A percentile compares a stretch with the other conserved stretches of the same genome.
These are phyloP conservation scores for Pantherophis vulpinus DNA, from an alignment of 2,797 vertebrate species.

Conservation along the genomic window DNA sequence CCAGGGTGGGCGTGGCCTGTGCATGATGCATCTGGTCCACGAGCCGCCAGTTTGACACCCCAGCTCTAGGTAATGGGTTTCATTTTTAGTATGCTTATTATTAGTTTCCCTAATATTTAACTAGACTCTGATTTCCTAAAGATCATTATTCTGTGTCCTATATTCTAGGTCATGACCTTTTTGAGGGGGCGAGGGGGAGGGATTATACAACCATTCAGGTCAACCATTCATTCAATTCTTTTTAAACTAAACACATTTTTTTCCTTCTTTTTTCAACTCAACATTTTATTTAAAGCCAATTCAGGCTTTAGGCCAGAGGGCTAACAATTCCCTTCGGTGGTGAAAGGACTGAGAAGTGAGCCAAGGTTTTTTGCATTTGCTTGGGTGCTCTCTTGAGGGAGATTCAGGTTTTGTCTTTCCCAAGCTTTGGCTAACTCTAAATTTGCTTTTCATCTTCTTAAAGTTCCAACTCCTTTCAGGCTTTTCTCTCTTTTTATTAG, in stretches of 20 bases:
- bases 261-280: neutral
- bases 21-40: no score
- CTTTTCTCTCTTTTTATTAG: neutral
- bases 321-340: neutral
- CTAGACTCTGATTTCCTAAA: neutral
- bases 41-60: no score
- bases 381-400: neutral
- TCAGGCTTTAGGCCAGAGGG: neutral
- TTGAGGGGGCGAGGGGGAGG: rapidly evolving
- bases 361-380: neutral
- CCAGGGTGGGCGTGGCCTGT: no score
- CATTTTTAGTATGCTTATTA: neutral
- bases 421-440: neutral
- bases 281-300: neutral
- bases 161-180: neutral
- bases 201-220: neutral
- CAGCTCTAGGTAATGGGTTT: neutral
- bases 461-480: neutral
- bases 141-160: neutral
- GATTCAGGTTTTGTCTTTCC: neutral
- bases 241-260: neutral
- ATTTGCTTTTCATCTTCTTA: neutral
- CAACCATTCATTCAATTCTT: neutral
- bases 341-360: neutral
- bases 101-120: neutral